Percentiles rank a stretch among this genome's conserved stretches.
These are phyloP conservation scores for Hirundichthys speculiger DNA, from an alignment of 2,113 vertebrate genomes.

Conservation along the genomic window DNA sequence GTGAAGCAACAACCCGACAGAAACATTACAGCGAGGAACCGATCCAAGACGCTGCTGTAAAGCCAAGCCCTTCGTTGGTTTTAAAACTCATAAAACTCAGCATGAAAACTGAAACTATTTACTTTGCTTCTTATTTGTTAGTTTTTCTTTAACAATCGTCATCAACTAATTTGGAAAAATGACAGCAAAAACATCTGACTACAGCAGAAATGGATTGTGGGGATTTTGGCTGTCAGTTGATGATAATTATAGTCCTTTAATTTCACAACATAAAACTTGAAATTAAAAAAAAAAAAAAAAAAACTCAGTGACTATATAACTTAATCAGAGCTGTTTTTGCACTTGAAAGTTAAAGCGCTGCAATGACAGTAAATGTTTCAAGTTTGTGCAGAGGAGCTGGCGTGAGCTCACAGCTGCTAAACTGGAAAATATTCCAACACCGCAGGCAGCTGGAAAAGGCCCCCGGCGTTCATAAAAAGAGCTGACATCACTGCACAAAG, in stretches of 20 bases:
- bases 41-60: too few species aligned
- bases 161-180: not conserved
- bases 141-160: too few species aligned
- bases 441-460: slow-evolving; percentile 52
- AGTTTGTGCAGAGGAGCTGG: slow-evolving; percentile 27
- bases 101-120: not conserved
- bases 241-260: slow-evolving; percentile 1
- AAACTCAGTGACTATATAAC: not conserved
- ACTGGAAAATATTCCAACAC: slow-evolving; percentile 56
- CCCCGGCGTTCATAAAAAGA: slow-evolving; percentile 35
- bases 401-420: slow-evolving; percentile 41
- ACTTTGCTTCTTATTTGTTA: not conserved
- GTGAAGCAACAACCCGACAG: too few species aligned
- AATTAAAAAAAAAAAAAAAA: not conserved
- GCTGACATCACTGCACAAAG: slow-evolving; percentile 32
- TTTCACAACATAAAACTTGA: slow-evolving; percentile 4
- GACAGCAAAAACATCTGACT: too few species aligned
- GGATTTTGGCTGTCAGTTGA: not conserved
- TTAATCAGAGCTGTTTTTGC: slow-evolving; percentile 1
- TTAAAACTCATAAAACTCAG: not conserved
- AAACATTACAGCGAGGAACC: too few species aligned
- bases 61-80: too few species aligned
- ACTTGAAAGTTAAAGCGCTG: not conserved
- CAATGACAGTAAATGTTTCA: slow-evolving; percentile 11
- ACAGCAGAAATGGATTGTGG: slow-evolving; percentile 5